A percentile compares a stretch with the other conserved stretches of the same genome.
These are phyloP conservation scores for Oophaga sylvatica DNA, from an alignment of 2,797 vertebrate species.

Conservation along the genomic window DNA sequence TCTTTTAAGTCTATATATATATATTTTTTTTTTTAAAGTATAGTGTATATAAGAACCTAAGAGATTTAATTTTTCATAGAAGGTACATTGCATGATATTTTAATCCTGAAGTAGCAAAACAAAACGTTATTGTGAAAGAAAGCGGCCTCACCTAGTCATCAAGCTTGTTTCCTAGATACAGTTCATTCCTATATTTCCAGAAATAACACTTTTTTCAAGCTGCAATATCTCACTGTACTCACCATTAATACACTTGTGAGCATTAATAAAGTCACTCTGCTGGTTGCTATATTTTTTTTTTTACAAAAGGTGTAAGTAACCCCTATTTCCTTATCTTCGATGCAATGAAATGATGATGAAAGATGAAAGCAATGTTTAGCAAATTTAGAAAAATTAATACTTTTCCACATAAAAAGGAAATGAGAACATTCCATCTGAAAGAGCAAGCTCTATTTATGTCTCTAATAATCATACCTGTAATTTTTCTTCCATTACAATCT, in stretches of 20 bases:
- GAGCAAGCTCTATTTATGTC: slow-evolving; percentile 23
- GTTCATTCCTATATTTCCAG: not conserved
- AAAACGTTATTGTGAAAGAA: not conserved
- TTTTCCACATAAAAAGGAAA: slow-evolving; percentile 41
- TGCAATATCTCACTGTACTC: not conserved
- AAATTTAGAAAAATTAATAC: not conserved
- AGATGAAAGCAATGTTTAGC: slow-evolving; percentile 4
- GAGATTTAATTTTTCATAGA: no score
- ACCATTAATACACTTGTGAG: not conserved
- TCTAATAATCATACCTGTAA: slow-evolving; percentile 3
- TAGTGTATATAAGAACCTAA: no score
- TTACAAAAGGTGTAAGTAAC: not conserved
- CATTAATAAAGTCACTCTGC: not conserved
- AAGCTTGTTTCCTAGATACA: not conserved
- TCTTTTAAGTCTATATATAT: no score
- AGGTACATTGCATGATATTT: not conserved
- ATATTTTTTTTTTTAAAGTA: no score
- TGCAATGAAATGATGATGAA: not conserved
- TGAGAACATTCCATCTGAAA: slow-evolving; percentile 39
- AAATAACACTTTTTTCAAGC: not conserved
- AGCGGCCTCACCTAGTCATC: not conserved
- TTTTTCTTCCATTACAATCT: slow-evolving; percentile 12
- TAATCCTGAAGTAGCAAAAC: not conserved
- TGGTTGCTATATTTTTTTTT: not conserved
- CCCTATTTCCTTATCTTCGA: not conserved